Evolutionary conservation across 2,888 invertebrate species (phyloP).

Genomic region (Nephrocerus scutellatus): DNA sequence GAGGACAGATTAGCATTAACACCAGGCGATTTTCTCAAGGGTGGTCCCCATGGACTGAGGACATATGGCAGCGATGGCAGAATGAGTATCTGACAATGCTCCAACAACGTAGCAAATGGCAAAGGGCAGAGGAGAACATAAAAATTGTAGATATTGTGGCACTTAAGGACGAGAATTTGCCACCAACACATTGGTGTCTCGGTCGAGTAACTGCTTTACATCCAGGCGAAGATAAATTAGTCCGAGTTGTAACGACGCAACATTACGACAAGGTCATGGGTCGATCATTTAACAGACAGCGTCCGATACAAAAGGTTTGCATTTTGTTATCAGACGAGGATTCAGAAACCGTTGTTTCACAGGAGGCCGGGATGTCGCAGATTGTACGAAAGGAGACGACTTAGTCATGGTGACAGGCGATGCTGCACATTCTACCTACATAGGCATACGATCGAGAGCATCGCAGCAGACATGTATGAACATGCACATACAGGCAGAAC

Average conservation of each 20-base stretch:
- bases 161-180: slow-evolving; percentile 25
- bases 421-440: too few species aligned
- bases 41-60: slow-evolving; percentile 10
- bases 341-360: slow-evolving; percentile 12
- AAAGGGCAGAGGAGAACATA: slow-evolving; percentile 5
- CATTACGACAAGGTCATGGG: slow-evolving; percentile 7
- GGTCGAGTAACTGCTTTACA: slow-evolving; percentile 22
- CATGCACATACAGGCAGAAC: too few species aligned
- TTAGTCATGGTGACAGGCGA: too few species aligned
- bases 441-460: too few species aligned
- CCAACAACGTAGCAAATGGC: slow-evolving; percentile 9
- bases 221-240: slow-evolving; percentile 25
- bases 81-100: slow-evolving; percentile 7
- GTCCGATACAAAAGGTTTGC: slow-evolving; percentile 14
- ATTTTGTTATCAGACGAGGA: slow-evolving; percentile 1
- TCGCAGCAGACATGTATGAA: too few species aligned
- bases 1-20: slow-evolving; percentile 6
- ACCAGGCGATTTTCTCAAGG: slow-evolving; percentile 4
- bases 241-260: slow-evolving; percentile 18
- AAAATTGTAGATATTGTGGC: slow-evolving; percentile 25
- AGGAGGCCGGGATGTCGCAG: slow-evolving; percentile 5
- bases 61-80: slow-evolving; percentile 13
- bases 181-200: slow-evolving; percentile 26
- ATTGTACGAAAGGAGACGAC: too few species aligned
- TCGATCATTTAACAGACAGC: slow-evolving; percentile 2